Evolutionary conservation across 2,888 invertebrate genomes (phyloP).

Genomic region (Hirtodrosophila confusa): DNA sequence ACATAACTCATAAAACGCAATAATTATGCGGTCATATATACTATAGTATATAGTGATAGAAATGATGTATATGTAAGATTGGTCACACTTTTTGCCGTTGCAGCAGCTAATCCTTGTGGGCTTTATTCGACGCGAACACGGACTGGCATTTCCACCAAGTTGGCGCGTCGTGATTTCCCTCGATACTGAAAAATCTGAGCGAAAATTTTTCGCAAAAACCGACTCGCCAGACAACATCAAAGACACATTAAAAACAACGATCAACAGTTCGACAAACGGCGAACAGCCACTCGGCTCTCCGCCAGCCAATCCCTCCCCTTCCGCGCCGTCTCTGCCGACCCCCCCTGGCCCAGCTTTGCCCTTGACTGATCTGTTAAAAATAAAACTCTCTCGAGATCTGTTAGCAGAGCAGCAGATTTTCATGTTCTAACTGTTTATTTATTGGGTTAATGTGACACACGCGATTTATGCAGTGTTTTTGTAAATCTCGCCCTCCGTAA

Average conservation of each 20-base stretch:
- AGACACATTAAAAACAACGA: constrained; percentile 68
- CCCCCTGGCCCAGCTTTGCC: constrained; percentile 42
- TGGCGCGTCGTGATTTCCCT: constrained; percentile 75
- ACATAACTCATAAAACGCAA: constrained; percentile 25
- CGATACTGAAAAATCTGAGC: constrained; percentile 76
- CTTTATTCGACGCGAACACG: constrained; percentile 41
- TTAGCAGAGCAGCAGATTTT: constrained; percentile 24
- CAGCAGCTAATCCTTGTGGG: constrained; percentile 59
- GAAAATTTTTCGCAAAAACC: constrained; percentile 61
- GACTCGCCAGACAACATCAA: constrained; percentile 64
- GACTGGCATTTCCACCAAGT: constrained; percentile 68
- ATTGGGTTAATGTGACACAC: constrained; percentile 79
- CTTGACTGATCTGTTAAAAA: constrained; percentile 60
- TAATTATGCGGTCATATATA: constrained; percentile 9
- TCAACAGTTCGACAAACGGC: constrained; percentile 59
- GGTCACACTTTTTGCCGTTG: constrained; percentile 53
- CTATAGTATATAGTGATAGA: constrained; percentile 12
- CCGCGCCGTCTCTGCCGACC: constrained; percentile 5
- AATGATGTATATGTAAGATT: constrained; percentile 22
- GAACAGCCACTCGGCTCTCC: constrained; percentile 49
- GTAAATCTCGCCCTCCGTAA: constrained; percentile 54
- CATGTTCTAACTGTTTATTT: constrained; percentile 53
- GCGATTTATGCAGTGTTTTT: constrained; percentile 18
- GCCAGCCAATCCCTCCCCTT: not conserved
- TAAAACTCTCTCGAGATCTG: constrained; percentile 38